These are phyloP conservation scores for Salpingus planirostris DNA, from an alignment of 2,888 invertebrate genomes.

Conservation along the genomic window DNA sequence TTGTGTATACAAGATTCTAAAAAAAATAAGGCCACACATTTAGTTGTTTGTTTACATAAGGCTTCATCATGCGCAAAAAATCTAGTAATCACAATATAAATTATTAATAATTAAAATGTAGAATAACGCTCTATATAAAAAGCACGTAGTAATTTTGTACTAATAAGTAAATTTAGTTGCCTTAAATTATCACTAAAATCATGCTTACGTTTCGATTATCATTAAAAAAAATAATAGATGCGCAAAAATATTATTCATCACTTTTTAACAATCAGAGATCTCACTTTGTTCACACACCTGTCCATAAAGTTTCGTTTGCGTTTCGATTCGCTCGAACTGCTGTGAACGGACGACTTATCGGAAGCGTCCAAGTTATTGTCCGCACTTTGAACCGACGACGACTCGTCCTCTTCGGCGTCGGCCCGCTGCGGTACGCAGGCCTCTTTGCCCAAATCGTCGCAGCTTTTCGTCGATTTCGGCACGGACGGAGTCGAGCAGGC, in stretches of 20 bases:
- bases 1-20: not conserved
- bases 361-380: conserved; percentile 15
- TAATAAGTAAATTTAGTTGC: conserved; percentile 33
- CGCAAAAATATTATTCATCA: conserved; percentile 13
- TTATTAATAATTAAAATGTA: conserved; percentile 20
- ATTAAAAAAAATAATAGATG: conserved; percentile 7
- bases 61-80: not conserved
- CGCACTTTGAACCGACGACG: conserved; percentile 23
- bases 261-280: conserved; percentile 58
- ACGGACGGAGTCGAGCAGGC: conserved; percentile 34
- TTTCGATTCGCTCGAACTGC: conserved; percentile 50
- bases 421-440: conserved; percentile 7
- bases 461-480: conserved; percentile 32
- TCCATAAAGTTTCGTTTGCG: conserved; percentile 77
- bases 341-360: conserved; percentile 49
- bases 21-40: not conserved
- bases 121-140: conserved; percentile 26
- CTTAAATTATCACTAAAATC: conserved; percentile 16
- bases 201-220: conserved; percentile 10
- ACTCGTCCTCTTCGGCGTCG: conserved; percentile 22
- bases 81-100: conserved; percentile 1
- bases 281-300: conserved; percentile 74
- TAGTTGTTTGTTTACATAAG: not conserved
- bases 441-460: conserved; percentile 31
- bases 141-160: conserved; percentile 31